These are phyloP conservation scores for Leptodirus hochenwartii DNA, from an alignment of 2,888 invertebrate species.

Conservation along the genomic window DNA sequence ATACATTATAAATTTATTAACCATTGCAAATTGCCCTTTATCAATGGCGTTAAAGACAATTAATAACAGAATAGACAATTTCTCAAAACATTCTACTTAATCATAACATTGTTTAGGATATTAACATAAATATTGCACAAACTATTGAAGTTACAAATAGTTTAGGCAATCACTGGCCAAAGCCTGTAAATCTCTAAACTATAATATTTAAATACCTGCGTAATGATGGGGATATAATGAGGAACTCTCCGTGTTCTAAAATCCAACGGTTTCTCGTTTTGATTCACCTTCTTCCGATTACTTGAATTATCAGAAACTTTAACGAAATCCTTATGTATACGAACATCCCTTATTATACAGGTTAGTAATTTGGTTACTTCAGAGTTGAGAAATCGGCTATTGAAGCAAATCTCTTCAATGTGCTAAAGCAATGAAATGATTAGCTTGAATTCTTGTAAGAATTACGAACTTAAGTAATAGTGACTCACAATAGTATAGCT, in stretches of 20 bases:
- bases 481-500: slow-evolving; percentile 29
- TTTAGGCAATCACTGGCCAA: not conserved
- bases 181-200: slow-evolving; percentile 5
- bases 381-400: slow-evolving; percentile 76
- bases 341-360: slow-evolving; percentile 62
- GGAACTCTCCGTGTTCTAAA: slow-evolving; percentile 61
- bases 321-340: slow-evolving; percentile 60
- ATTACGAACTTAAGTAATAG: not conserved
- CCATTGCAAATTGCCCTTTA: slow-evolving; percentile 6
- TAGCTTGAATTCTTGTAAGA: slow-evolving; percentile 5
- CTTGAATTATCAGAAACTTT: slow-evolving; percentile 5
- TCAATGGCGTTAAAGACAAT: too few species aligned
- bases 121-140: too few species aligned
- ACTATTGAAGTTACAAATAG: too few species aligned
- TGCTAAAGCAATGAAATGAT: slow-evolving; percentile 36
- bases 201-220: slow-evolving; percentile 40
- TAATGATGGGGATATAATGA: slow-evolving; percentile 61
- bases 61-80: slow-evolving; percentile 2
- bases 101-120: too few species aligned
- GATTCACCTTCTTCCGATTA: slow-evolving; percentile 18
- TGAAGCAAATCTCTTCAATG: slow-evolving; percentile 67
- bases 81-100: too few species aligned
- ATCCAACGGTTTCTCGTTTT: slow-evolving; percentile 32
- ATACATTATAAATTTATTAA: slow-evolving; percentile 14
- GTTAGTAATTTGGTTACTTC: slow-evolving; percentile 72